Base-by-base conservation (phyloP, 2,888 invertebrate species). In the Ophonus ardosiacus region DNA sequence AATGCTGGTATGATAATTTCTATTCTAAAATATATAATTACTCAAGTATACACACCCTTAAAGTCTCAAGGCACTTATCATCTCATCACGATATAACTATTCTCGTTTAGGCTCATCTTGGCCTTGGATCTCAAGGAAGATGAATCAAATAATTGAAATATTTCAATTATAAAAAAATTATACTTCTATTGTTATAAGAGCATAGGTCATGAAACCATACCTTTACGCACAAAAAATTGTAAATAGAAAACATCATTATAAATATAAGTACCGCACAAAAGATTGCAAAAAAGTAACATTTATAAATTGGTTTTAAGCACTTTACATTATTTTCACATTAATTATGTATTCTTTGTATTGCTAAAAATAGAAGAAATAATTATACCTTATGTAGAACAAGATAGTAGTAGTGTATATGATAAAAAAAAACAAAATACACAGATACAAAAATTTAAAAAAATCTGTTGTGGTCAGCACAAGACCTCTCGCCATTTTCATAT, bases 71-170 rank as follows among this genome's bases (percentile, higher is more conserved):
- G 71, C 17, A 43, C 21, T 74, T 13, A 51, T 18, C 10, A 74
- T 74, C 71, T 18, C 17, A 38, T 68, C 68, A 43, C 10, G 18
- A 18, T 7, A 51, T 74, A 43, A 74, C 43, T 18, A 43, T 74
- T 40, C 15, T 74, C 3, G 13, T 74, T 68, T 74, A 15, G 43
- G 81, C 15, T 63, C 56, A 56, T 51, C 65, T 18, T 59, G 40
- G 17, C 80, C 80, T 80, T 80, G 80, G 10, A n/a, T 4, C 24
- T 61, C 61, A 59, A 59, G 80, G 80, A 80, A 80, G 40, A 38
- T 38, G 24, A 13, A 61, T 61, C 10, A 40, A 80, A 40, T 80
- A 80, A 80, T 40, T 61, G 56, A 61, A 80, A 80, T 80, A 80
- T 61, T 40, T 78, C 40, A 61, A 80, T 38, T 15, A 31, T 15